These are phyloP conservation scores for Craterocephalus amniculus DNA, from an alignment of 2,797 vertebrate genomes.

Conservation along the genomic window DNA sequence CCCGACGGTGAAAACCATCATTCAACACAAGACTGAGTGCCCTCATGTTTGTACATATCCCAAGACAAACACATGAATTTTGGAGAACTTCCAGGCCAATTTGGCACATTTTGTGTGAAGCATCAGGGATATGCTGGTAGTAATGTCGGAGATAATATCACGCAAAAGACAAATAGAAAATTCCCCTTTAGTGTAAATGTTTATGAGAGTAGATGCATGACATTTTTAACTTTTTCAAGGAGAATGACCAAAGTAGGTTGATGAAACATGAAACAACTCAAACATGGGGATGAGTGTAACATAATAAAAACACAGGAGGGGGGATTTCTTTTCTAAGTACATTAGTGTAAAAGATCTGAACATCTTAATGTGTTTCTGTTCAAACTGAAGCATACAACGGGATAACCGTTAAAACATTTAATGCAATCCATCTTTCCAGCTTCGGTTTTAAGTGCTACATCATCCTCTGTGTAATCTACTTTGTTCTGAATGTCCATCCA, in stretches of 20 bases:
- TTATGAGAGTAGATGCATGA: conserved; percentile 2
- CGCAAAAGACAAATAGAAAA: conserved; percentile 18
- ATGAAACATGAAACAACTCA: not conserved
- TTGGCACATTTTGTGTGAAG: conserved; percentile 24
- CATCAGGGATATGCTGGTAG: conserved; percentile 38
- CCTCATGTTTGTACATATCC: conserved; percentile 34
- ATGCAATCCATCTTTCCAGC: conserved; percentile 17
- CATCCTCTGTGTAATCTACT: conserved; percentile 67
- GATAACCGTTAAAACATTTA: conserved; percentile 8
- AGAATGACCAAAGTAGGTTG: not conserved
- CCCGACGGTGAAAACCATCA: conserved; percentile 34
- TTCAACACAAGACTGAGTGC: conserved; percentile 31
- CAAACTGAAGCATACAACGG: not conserved
- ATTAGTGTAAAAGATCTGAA: not conserved
- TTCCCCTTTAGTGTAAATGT: conserved; percentile 1
- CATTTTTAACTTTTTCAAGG: not conserved
- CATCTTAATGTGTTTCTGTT: not conserved
- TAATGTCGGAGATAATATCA: conserved; percentile 22
- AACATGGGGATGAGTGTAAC: not conserved
- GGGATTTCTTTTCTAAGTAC: not conserved
- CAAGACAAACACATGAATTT: not conserved
- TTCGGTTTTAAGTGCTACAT: conserved; percentile 12
- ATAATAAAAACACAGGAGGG: not conserved
- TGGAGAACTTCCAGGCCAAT: conserved; percentile 16
- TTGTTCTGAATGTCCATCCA: conserved; percentile 42